Percentiles rank a stretch among this genome's conserved stretches.
Conservation (phyloP, 2,888 invertebrate genomes). For the Isoperla grammatica region DNA sequence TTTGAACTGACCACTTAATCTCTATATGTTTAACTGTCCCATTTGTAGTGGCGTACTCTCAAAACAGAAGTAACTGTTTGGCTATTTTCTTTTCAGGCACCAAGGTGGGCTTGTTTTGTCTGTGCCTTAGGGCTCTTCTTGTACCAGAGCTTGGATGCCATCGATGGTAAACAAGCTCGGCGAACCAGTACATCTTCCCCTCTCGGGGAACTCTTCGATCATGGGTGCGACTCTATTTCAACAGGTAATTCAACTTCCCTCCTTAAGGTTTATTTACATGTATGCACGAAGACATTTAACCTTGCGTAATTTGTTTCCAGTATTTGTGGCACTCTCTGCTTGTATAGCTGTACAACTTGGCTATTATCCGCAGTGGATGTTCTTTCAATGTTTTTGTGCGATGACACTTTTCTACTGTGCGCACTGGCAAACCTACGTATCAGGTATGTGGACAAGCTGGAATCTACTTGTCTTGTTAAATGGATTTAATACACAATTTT, state of each 20-base stretch:
- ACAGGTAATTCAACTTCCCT: conserved; percentile 56
- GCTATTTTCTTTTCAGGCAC: conserved; percentile 53
- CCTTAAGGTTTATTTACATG: too few species aligned
- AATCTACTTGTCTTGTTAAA: too few species aligned
- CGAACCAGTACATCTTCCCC: conserved; percentile 89
- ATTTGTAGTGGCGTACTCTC: too few species aligned
- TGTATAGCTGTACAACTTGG: conserved; percentile 92
- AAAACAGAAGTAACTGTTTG: too few species aligned
- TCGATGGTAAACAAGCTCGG: conserved; percentile 98
- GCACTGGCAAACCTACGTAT: conserved; percentile 99
- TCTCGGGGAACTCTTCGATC: conserved; percentile 97
- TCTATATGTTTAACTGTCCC: too few species aligned
- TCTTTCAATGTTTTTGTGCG: conserved; percentile 91
- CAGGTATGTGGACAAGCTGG: conserved; percentile 51
- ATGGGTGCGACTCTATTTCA: conserved; percentile 98
- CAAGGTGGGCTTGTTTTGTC: conserved; percentile 86
- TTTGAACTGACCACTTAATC: too few species aligned
- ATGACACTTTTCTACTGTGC: conserved; percentile 97
- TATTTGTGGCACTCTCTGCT: conserved; percentile 95
- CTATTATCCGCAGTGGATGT: conserved; percentile 87
- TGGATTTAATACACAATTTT: too few species aligned
- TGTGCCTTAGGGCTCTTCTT: conserved; percentile 92
- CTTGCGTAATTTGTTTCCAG: conserved; percentile 44
- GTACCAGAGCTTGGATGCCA: conserved; percentile 97
- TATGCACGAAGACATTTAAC: too few species aligned